Percentiles rank a stretch among this genome's conserved stretches.
Conservation (phyloP, 2,113 vertebrate species). For the Plotosus lineatus region DNA sequence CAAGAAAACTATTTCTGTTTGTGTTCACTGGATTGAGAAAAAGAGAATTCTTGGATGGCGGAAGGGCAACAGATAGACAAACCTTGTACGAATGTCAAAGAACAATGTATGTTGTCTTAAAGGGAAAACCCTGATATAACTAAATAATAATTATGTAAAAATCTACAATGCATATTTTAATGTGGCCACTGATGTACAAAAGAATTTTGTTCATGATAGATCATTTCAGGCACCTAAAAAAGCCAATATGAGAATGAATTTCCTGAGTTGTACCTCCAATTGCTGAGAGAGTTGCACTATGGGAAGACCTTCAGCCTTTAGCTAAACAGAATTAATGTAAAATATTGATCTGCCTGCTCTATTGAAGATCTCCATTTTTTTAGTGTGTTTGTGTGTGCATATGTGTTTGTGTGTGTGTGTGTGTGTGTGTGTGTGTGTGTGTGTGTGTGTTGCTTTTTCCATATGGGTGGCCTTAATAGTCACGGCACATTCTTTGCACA, state of each 20-base stretch:
- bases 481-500: not conserved
- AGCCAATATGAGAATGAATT: constrained; percentile 46
- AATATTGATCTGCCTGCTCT: constrained; percentile 47
- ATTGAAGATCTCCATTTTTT: constrained; percentile 30
- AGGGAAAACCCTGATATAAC: not conserved
- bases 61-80: constrained; percentile 2
- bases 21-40: constrained; percentile 48
- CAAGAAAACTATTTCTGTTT: constrained; percentile 52
- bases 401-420: not conserved
- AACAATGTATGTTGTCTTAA: not conserved
- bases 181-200: not conserved
- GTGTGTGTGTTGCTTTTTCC: not conserved
- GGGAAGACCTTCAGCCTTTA: constrained; percentile 34
- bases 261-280: constrained; percentile 42
- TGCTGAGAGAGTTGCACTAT: constrained; percentile 21
- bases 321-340: constrained; percentile 40
- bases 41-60: constrained; percentile 13
- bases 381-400: not conserved
- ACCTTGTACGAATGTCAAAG: not conserved
- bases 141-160: not conserved
- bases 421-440: not conserved
- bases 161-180: not conserved
- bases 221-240: constrained; percentile 38
- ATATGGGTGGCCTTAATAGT: not conserved
- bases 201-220: constrained; percentile 31